Evolutionary conservation across 2,888 invertebrate species (phyloP), one percentile per base, ranked within the genome.

Genomic region (Mycalesis mineus): DNA sequence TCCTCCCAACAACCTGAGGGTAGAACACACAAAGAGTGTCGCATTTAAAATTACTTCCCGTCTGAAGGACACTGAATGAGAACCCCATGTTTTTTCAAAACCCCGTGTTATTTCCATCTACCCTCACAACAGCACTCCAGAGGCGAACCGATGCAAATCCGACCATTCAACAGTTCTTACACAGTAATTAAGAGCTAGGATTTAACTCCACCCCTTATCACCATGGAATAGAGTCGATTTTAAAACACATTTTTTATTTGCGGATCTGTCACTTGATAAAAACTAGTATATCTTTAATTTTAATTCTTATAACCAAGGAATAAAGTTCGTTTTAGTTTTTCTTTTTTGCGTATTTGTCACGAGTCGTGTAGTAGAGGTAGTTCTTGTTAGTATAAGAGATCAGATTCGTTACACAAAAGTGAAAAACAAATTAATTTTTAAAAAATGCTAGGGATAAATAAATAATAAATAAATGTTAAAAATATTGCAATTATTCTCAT

Each of bases 91-190:
- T n/a, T n/a, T n/a, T n/a, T n/a, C n/a, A n/a, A n/a, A n/a, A n/a
- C n/a, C 50, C 51, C 55, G 36, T 47, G 56, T 56, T 60, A 58
- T 58, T 47, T 28, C 45, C 45, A 47, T 55, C 45, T 55, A 58
- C 55, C 55, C 52, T 36, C 60, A 53, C 33, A 52, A 53, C 55
- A 36, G 33, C 51, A 29, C 60, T 61, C 29, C 4, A 44, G 33
- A 44, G 45, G 42, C 14, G 42, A 49, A 42, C 60, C 60, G 57
- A 61, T 61, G 60, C 55, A 55, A 55, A 57, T 55, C 28, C 50
- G 9, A 37, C 17, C 13, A 49, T 49, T 49, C 49, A 39, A 49
- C 22, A 28, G 49, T 22, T 49, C 37, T 9, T 13, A 6, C 37
- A n/a, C 37, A 33, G 49, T 49, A 49, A 49, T 49, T 49, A 49